Percentiles rank a stretch among this genome's conserved stretches.
These are phyloP conservation scores for Melierax canorus DNA, from an alignment of 2,113 vertebrate genomes.

Conservation along the genomic window DNA sequence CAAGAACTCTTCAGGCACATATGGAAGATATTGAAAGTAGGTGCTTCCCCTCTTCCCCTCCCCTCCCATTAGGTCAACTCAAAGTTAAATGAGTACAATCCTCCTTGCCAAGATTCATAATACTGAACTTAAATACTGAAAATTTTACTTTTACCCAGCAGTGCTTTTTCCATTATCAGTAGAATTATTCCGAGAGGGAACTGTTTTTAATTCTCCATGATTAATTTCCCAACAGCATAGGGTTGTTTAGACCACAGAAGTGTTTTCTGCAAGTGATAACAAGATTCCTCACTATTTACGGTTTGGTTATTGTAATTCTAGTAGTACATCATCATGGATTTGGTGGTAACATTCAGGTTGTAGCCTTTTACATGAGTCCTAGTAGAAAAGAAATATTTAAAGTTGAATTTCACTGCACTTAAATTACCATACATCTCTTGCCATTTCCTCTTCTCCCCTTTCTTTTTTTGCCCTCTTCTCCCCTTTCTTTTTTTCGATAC, in stretches of 20 bases:
- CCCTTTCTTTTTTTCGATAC: background rate
- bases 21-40: slow-evolving; percentile 99
- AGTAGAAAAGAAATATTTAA: background rate
- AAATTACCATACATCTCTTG: background rate
- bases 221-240: background rate
- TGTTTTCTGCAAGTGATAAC: background rate
- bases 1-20: slow-evolving; percentile 97
- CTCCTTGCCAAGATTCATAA: slow-evolving; percentile 43
- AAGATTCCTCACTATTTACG: background rate
- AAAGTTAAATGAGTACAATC: slow-evolving; percentile 46
- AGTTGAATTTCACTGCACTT: background rate
- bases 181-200: background rate
- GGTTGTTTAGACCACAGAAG: background rate
- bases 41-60: slow-evolving; percentile 68
- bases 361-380: background rate
- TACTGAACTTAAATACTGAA: background rate
- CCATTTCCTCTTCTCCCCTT: background rate
- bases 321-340: rapidly evolving
- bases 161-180: background rate
- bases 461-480: background rate
- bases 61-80: slow-evolving; percentile 53
- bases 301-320: background rate
- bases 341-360: background rate
- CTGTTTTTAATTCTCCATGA: background rate
- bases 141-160: background rate